These are phyloP conservation scores for Nibea coibor DNA, from an alignment of 2,113 vertebrate species.

Conservation along the genomic window DNA sequence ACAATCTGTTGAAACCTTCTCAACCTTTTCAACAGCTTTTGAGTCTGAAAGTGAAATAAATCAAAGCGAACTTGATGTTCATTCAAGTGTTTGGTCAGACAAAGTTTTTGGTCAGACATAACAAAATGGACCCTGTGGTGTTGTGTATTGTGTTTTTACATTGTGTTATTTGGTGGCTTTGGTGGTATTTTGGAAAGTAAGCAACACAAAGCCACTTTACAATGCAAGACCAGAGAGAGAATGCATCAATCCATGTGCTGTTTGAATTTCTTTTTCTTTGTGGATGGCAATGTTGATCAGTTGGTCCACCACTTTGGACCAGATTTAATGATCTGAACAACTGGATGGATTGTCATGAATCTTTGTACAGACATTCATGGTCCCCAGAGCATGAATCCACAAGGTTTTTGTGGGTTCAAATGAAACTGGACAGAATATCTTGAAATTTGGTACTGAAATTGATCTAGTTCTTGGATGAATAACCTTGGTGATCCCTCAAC, in stretches of 20 bases:
- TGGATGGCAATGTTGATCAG: neutral
- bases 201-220: conserved; percentile 12
- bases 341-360: neutral
- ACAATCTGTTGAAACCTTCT: conserved; percentile 66
- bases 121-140: conserved; percentile 28
- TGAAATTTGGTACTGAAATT: neutral
- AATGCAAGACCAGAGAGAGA: conserved; percentile 10
- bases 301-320: conserved; percentile 3
- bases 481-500: neutral
- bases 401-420: neutral
- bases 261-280: conserved; percentile 7
- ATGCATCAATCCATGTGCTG: conserved; percentile 1
- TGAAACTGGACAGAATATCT: neutral
- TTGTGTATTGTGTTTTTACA: conserved; percentile 37
- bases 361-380: neutral
- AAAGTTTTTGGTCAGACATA: conserved; percentile 34
- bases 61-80: conserved; percentile 54
- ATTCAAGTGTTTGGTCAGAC: conserved; percentile 42
- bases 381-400: neutral
- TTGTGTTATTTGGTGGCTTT: conserved; percentile 39
- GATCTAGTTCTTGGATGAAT: neutral
- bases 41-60: conserved; percentile 51
- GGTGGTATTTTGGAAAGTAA: conserved; percentile 33
- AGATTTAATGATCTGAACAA: conserved; percentile 7
- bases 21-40: conserved; percentile 53